These are phyloP conservation scores for Drosophila barbarae DNA, from an alignment of 2,888 invertebrate species.

Conservation along the genomic window DNA sequence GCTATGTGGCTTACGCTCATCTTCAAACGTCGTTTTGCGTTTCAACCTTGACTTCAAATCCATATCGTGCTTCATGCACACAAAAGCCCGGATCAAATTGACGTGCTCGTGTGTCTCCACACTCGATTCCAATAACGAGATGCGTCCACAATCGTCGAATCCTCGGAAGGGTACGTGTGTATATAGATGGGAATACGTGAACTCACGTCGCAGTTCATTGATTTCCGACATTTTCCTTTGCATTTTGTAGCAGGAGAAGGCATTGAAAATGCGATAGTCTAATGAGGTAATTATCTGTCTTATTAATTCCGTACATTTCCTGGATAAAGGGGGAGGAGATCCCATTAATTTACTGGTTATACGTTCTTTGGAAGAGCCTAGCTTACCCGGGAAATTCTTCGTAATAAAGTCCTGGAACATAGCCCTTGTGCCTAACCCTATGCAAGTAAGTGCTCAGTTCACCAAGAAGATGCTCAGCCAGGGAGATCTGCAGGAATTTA, in stretches of 20 bases:
- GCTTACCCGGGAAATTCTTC: conserved; percentile 62
- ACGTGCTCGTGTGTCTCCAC: not conserved
- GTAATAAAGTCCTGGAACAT: conserved; percentile 69
- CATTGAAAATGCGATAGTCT: conserved; percentile 45
- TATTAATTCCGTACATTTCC: not conserved
- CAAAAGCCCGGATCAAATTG: conserved; percentile 7
- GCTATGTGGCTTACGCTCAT: not conserved
- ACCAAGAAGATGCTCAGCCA: conserved; percentile 60
- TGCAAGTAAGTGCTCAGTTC: conserved; percentile 65
- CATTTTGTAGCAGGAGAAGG: conserved; percentile 13
- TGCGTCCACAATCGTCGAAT: not conserved
- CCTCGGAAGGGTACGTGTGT: conserved; percentile 33
- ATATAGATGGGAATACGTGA: not conserved
- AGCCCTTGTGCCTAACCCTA: conserved; percentile 49
- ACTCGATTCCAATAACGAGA: fast-evolving
- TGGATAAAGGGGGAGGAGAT: not conserved
- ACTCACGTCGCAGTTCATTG: not conserved
- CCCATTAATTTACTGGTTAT: not conserved
- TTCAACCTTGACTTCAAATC: not conserved
- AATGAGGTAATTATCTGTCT: conserved; percentile 12
- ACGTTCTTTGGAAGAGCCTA: not conserved
- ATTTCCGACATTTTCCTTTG: not conserved
- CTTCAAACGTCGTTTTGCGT: not conserved
- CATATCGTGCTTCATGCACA: not conserved
- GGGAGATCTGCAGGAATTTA: conserved; percentile 44